These are phyloP conservation scores for Brevimyrus niger DNA, from an alignment of 2,113 vertebrate genomes.

Conservation along the genomic window DNA sequence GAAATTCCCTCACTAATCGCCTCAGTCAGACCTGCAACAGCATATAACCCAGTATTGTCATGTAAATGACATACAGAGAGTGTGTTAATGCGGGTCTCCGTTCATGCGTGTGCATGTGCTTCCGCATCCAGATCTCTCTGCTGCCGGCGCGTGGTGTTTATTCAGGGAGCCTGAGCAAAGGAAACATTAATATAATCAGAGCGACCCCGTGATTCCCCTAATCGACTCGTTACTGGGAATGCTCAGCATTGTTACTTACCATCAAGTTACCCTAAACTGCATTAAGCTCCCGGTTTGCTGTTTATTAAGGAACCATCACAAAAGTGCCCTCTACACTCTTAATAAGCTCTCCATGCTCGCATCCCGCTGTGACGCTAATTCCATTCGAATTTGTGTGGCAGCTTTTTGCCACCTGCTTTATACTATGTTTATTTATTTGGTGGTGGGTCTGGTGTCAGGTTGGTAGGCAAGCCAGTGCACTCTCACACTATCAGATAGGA, in stretches of 20 bases:
- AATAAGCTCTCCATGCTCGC: constrained; percentile 16
- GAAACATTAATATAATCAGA: constrained; percentile 6
- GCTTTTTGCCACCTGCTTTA: constrained; percentile 39
- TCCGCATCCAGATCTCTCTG: not conserved
- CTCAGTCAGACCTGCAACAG: not conserved
- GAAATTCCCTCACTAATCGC: not conserved
- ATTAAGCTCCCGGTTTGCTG: constrained; percentile 30
- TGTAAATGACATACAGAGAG: not conserved
- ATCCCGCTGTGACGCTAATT: not conserved
- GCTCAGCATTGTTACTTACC: constrained; percentile 12
- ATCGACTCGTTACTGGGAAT: constrained; percentile 22
- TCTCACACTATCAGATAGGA: constrained; percentile 52
- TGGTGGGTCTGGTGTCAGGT: constrained; percentile 54
- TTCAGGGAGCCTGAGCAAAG: not conserved
- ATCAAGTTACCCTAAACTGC: constrained; percentile 6
- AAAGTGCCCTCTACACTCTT: constrained; percentile 30
- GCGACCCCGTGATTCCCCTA: constrained; percentile 4
- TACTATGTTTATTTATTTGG: constrained; percentile 46
- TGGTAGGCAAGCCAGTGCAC: constrained; percentile 52
- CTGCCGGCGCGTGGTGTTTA: not conserved
- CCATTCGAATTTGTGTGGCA: constrained; percentile 35
- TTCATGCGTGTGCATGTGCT: not conserved
- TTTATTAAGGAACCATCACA: constrained; percentile 50
- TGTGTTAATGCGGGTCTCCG: not conserved
- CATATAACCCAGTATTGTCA: not conserved